These are phyloP conservation scores for Apodemus sylvaticus DNA, from an alignment of 2,113 vertebrate species.

Conservation along the genomic window DNA sequence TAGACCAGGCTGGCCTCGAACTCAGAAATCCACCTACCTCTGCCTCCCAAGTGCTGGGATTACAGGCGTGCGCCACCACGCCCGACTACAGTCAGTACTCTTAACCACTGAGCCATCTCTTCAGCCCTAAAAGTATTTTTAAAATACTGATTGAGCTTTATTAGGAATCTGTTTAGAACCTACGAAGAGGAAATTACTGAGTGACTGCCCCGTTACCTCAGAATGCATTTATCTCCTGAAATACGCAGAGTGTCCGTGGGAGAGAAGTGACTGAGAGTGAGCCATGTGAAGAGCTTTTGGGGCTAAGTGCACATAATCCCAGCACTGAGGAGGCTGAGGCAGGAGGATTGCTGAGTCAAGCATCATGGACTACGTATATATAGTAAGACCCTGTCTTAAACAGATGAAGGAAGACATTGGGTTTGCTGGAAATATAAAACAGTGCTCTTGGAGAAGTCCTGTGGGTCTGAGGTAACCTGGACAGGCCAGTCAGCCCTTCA, in stretches of 20 bases:
- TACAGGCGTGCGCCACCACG: too few species aligned
- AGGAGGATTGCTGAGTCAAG: neutral
- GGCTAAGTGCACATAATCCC: neutral
- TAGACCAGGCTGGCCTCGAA: too few species aligned
- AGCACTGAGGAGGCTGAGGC: neutral
- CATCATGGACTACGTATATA: neutral
- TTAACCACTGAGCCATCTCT: neutral
- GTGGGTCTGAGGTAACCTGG: neutral
- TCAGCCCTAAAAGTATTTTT: neutral
- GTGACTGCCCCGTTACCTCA: neutral
- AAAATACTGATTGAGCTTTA: neutral
- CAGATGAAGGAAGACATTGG: neutral
- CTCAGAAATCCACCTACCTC: too few species aligned
- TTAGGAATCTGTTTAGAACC: conserved; percentile 26
- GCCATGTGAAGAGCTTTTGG: neutral
- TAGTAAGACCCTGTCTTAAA: neutral
- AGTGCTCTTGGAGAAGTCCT: neutral
- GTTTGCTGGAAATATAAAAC: neutral
- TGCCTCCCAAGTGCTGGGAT: too few species aligned
- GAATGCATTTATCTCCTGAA: neutral
- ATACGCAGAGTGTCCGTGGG: neutral
- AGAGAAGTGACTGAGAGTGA: neutral
- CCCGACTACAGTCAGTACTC: too few species aligned
- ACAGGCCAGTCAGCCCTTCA: neutral
- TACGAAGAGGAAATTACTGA: neutral